A percentile compares a stretch with the other conserved stretches of the same genome.
Conservation (phyloP, 2,797 vertebrate genomes). For the Cossypha heuglini region DNA sequence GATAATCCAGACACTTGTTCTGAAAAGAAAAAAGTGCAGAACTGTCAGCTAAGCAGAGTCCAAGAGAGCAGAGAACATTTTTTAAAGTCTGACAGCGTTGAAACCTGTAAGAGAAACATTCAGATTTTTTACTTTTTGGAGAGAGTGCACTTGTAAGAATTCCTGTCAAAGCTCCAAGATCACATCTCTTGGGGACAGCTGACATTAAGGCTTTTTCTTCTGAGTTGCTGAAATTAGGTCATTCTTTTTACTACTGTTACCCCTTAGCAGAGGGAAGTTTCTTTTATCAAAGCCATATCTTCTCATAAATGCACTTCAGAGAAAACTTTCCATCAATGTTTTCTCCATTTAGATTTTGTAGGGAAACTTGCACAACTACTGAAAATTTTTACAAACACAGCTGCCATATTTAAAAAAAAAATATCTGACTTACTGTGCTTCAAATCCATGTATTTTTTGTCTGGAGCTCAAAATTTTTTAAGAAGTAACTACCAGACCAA, state of each 20-base stretch:
- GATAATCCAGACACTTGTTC: not conserved
- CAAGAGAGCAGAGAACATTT: not conserved
- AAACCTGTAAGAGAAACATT: not conserved
- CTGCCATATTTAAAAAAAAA: not conserved
- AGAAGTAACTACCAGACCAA: not conserved
- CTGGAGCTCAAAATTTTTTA: not conserved
- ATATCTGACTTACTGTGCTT: not conserved
- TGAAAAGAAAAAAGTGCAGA: not conserved
- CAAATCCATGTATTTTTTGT: not conserved
- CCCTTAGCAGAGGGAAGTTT: not conserved
- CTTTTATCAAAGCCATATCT: not conserved
- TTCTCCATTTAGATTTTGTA: not conserved
- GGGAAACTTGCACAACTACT: not conserved
- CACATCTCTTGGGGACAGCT: not conserved
- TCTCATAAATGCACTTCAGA: not conserved
- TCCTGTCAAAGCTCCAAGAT: not conserved
- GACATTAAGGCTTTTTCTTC: not conserved
- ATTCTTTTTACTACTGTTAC: not conserved
- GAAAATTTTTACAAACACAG: not conserved
- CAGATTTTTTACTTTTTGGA: not conserved
- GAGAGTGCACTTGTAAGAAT: not conserved
- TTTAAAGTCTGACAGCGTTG: not conserved
- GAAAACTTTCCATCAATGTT: not conserved
- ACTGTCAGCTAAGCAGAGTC: not conserved
- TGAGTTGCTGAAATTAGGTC: slow-evolving; percentile 2